phyloP scores from a whole-genome alignment of 1,140 invertebrate genomes.

The Bombus polaris region DNA sequence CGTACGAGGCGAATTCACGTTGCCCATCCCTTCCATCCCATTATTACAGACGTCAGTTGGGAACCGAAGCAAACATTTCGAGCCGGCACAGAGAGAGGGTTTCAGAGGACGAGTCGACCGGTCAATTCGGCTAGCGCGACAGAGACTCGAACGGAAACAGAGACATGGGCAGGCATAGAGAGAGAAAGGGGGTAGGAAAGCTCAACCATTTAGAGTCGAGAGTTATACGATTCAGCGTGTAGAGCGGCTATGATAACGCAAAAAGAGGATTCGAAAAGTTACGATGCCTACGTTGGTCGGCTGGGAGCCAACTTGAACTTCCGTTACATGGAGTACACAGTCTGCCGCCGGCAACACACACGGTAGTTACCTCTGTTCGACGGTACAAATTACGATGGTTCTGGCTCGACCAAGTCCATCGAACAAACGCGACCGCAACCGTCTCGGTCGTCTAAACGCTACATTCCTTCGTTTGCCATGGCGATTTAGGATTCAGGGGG shows the following conservation, averaged over 20 bases:
- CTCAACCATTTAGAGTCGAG: not conserved
- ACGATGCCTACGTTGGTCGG: not conserved
- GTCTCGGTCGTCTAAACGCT: not conserved
- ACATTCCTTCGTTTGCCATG: not conserved
- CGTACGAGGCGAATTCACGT: not conserved
- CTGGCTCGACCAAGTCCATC: slow-evolving; percentile 5
- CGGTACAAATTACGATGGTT: slow-evolving; percentile 61
- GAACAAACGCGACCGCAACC: not conserved
- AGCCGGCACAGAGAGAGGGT: not conserved
- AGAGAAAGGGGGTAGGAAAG: not conserved
- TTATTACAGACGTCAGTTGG: slow-evolving; percentile 60
- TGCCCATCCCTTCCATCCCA: slow-evolving; percentile 32
- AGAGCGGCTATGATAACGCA: not conserved
- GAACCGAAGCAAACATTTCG: slow-evolving; percentile 51
- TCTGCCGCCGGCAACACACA: slow-evolving; percentile 46
- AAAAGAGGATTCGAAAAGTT: slow-evolving; percentile 27
- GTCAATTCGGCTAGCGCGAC: not conserved
- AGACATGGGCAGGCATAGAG: not conserved
- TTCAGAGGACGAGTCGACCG: not conserved
- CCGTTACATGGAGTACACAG: not conserved
- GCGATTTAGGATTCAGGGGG: slow-evolving; percentile 12
- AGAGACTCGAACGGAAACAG: not conserved
- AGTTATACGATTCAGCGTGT: not conserved
- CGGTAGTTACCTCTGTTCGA: slow-evolving; percentile 70
- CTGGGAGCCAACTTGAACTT: not conserved